Conservation (phyloP, 2,797 vertebrate species). For the Muscicapa striata region DNA sequence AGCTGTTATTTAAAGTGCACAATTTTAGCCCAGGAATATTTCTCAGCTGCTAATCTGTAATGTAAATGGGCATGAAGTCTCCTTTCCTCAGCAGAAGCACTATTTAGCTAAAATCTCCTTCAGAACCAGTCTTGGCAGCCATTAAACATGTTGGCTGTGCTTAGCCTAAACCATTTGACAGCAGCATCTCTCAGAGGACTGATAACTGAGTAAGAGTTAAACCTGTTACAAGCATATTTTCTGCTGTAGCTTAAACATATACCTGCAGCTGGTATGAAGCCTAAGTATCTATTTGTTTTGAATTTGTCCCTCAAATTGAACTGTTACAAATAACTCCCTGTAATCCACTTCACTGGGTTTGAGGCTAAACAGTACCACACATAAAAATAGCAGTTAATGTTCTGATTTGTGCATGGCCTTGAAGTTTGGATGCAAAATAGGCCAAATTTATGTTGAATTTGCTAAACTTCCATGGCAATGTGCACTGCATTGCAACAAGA, state of each 20-base stretch:
- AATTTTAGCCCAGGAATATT: background rate
- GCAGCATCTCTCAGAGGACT: background rate
- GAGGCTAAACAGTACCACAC: background rate
- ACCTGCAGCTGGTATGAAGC: background rate
- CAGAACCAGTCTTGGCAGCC: background rate
- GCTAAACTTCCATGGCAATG: background rate
- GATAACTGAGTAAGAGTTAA: background rate
- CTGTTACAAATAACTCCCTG: background rate
- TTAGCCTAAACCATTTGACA: background rate
- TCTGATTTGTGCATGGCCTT: background rate
- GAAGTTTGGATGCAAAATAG: background rate
- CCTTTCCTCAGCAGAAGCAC: background rate
- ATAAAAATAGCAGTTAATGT: background rate
- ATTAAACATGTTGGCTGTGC: background rate
- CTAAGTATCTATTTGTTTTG: background rate
- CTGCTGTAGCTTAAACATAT: background rate
- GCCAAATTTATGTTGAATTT: background rate
- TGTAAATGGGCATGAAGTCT: background rate
- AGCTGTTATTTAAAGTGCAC: background rate
- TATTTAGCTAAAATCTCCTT: background rate
- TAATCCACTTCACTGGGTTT: background rate
- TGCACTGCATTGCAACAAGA: background rate
- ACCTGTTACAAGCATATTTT: background rate
- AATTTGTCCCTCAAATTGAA: background rate
- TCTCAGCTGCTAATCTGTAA: background rate